Evolutionary conservation across 92 coral and sea anemone genomes (phyloP), one percentile per base, ranked within the genome.

Genomic region (Epizoanthus fatuus): DNA sequence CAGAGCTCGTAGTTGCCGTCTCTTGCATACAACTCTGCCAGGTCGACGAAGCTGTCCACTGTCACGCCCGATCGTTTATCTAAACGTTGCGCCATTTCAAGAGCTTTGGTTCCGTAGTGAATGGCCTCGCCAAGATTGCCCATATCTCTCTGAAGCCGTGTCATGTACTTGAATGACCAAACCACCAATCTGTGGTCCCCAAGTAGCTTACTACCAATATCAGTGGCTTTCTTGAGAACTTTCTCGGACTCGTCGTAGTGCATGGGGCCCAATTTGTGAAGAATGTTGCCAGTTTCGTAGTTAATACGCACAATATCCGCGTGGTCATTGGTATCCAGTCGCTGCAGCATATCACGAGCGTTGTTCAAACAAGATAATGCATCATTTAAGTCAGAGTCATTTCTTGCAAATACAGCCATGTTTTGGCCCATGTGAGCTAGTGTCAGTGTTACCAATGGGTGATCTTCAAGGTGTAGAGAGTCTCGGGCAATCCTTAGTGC

Each of bases 371-470:
- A 29, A 29, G 35, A 29, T 29, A 29, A 29, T 29, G 35, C 35
- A 29, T 29, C 35, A 0, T 29, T 29, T 1, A 29, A 29, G 35
- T 29, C 35, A 29, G 70, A 64, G 13, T 22, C 42, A 29, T 13
- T 22, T 64, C 42, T 64, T 10, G 70, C 70, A 29, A 8, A 7
- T 12, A 6, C 39, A 7, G 44, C 70, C 42, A 8, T 64, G 38
- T 22, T 64, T 64, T 64, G 70, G 12, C 70, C 70, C 44, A 64
- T 22, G 70, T 64, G 70, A 64, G 70, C 70, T 22, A 64, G 70
- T n/a, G 4, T 3, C 40, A n/a, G 12, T 14, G 42, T 16, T 64
- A 64, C 70, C 4, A 22, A 37, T 64, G 70, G 70, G 42, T 64
- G 70, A 12, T 22, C 70, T 29, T 40, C 42, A 22, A 64, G 38